phyloP scores from a whole-genome alignment of 2,888 invertebrate genomes.

The Linnaemya tessellans region DNA sequence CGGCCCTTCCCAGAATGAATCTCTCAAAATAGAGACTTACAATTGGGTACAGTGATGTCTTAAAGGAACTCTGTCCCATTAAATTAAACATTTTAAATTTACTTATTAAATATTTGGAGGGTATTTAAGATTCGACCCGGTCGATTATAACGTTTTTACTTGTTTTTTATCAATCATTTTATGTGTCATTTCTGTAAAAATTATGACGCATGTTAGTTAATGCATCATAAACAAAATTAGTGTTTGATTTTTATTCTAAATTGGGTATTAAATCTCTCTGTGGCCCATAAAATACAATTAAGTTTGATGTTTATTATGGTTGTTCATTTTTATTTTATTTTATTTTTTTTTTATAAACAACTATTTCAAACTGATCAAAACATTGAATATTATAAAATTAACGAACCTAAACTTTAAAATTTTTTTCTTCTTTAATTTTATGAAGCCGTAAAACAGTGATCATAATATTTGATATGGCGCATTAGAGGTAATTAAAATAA shows the following conservation, averaged over 20 bases:
- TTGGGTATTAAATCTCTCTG: background rate
- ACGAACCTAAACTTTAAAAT: background rate
- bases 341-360: background rate
- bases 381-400: background rate
- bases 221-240: background rate
- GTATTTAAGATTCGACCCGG: too few species aligned
- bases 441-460: background rate
- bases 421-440: background rate
- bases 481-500: background rate
- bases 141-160: too few species aligned
- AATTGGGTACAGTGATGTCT: too few species aligned
- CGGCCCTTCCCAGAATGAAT: too few species aligned
- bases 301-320: background rate
- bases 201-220: background rate
- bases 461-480: background rate
- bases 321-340: too few species aligned
- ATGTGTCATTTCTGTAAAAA: background rate
- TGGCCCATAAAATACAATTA: background rate
- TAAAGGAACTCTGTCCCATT: too few species aligned
- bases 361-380: background rate
- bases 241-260: background rate
- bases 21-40: too few species aligned
- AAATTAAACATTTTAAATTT: too few species aligned
- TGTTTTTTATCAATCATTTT: background rate
- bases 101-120: too few species aligned